These are phyloP conservation scores for Poeciliopsis infans DNA, from an alignment of 2,797 vertebrate species.

Conservation along the genomic window DNA sequence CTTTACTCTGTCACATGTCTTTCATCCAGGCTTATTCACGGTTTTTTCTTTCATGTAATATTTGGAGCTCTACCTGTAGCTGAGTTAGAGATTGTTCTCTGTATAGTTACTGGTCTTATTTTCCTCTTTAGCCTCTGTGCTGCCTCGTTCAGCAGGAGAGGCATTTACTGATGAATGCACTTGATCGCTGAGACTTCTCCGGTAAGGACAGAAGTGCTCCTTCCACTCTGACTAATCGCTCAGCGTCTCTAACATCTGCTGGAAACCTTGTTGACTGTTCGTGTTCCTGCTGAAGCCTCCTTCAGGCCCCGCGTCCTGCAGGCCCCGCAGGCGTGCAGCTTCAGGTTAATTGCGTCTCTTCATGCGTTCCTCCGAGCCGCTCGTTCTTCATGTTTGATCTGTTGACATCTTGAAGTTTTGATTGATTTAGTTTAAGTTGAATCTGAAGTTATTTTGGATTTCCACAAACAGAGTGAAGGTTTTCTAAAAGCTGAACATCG, in stretches of 20 bases:
- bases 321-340: background rate
- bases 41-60: background rate
- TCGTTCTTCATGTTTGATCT: background rate
- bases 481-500: background rate
- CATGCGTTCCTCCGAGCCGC: background rate
- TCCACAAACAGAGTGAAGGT: background rate
- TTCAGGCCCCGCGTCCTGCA: background rate
- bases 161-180: background rate
- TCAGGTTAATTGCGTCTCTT: background rate
- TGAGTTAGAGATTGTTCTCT: background rate
- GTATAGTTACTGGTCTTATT: background rate
- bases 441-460: background rate
- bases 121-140: background rate
- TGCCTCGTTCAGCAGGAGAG: background rate
- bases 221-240: slow-evolving; percentile 1
- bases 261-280: slow-evolving; percentile 6
- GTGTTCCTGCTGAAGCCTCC: background rate
- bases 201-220: background rate
- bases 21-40: background rate
- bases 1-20: background rate
- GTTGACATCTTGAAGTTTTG: background rate
- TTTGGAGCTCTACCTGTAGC: background rate
- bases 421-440: background rate
- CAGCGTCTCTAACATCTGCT: background rate
- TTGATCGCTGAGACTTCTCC: background rate